A percentile compares a stretch with the other conserved stretches of the same genome.
These are phyloP conservation scores for Aphaenogaster rudis DNA, from an alignment of 1,140 invertebrate genomes.

Conservation along the genomic window DNA sequence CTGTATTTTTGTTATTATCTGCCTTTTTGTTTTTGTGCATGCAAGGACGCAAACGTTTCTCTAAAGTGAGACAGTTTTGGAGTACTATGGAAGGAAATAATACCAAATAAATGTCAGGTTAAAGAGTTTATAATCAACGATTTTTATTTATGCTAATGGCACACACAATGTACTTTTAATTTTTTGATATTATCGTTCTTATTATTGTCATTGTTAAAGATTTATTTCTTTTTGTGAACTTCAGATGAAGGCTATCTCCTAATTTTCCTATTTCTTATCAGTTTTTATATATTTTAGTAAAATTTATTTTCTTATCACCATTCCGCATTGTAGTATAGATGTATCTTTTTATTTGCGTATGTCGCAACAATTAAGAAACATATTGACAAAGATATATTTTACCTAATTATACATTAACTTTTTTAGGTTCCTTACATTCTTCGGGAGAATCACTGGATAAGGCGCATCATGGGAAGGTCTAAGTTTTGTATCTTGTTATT, in stretches of 20 bases:
- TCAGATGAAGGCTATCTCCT: neutral
- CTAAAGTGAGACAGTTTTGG: conserved; percentile 87
- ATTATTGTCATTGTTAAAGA: neutral
- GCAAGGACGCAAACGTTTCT: conserved; percentile 87
- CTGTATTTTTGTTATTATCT: conserved; percentile 65
- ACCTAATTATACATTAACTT: conserved; percentile 34
- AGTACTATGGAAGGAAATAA: conserved; percentile 86
- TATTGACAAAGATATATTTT: neutral
- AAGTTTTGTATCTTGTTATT: conserved; percentile 78
- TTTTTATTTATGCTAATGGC: conserved; percentile 43
- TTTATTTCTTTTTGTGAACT: neutral
- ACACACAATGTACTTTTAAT: conserved; percentile 33
- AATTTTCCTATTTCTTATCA: neutral
- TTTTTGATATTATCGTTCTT: conserved; percentile 37
- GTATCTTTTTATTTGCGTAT: neutral
- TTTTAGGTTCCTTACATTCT: conserved; percentile 86
- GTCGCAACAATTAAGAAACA: neutral
- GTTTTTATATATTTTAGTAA: conserved; percentile 5
- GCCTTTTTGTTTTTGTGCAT: conserved; percentile 80
- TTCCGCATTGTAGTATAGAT: neutral
- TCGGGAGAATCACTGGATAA: conserved; percentile 86
- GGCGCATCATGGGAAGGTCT: conserved; percentile 84
- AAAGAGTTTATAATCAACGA: conserved; percentile 33
- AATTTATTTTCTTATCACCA: neutral
- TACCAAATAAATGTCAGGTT: conserved; percentile 80